Conservation (phyloP, 2,797 vertebrate species). For the Lithobates pipiens region DNA sequence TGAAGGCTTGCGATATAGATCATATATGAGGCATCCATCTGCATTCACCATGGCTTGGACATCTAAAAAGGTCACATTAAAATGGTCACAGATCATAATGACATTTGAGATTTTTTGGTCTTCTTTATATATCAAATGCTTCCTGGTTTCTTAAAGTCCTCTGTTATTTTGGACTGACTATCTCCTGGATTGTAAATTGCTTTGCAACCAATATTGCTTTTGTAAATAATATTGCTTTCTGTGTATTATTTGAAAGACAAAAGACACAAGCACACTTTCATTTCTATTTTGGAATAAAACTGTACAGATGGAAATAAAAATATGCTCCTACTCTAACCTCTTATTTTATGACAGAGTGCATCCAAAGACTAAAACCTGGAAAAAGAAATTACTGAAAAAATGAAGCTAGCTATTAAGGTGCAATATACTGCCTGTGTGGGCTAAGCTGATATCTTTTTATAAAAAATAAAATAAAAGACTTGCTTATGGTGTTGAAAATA, state of each 20-base stretch:
- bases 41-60: too few species aligned
- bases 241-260: background rate
- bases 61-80: too few species aligned
- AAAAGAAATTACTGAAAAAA: slow-evolving; percentile 38
- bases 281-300: background rate
- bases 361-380: slow-evolving; percentile 20
- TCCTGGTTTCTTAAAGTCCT: background rate
- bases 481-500: slow-evolving; percentile 37
- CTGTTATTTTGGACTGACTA: background rate
- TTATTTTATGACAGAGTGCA: slow-evolving; percentile 22
- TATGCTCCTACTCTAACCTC: background rate
- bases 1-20: too few species aligned
- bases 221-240: background rate
- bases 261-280: background rate
- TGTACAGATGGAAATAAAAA: background rate
- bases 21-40: too few species aligned
- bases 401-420: slow-evolving; percentile 39
- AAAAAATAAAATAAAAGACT: slow-evolving; percentile 40
- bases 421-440: slow-evolving; percentile 31
- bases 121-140: too few species aligned
- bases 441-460: slow-evolving; percentile 5
- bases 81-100: too few species aligned
- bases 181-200: background rate
- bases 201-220: background rate
- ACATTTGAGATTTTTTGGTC: too few species aligned